These are phyloP conservation scores for Stictonetta naevosa DNA, from an alignment of 2,113 vertebrate species.

Conservation along the genomic window DNA sequence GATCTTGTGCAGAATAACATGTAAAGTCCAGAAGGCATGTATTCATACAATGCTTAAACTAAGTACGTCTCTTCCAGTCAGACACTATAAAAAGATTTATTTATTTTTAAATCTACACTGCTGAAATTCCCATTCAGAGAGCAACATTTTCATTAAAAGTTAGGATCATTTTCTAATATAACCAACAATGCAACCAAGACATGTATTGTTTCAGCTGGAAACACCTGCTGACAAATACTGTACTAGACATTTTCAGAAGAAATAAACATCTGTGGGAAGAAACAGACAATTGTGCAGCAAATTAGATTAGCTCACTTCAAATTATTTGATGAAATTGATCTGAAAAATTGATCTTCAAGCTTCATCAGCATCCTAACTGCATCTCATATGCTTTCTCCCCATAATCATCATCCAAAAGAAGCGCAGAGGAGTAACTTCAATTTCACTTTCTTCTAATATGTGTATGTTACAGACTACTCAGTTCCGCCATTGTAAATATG, in stretches of 20 bases:
- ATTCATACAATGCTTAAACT: neutral
- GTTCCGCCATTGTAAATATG: neutral
- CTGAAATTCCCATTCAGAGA: neutral
- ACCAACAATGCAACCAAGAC: neutral
- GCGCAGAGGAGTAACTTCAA: constrained; percentile 34
- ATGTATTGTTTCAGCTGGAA: constrained; percentile 65
- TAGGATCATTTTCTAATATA: constrained; percentile 7
- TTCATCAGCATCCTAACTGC: constrained; percentile 77
- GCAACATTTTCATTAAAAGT: neutral
- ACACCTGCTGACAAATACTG: constrained; percentile 27
- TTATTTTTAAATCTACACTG: neutral
- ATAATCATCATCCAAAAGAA: constrained; percentile 70
- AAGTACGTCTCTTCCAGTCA: neutral
- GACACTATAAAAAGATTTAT: neutral
- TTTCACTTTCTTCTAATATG: neutral
- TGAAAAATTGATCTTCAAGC: constrained; percentile 81
- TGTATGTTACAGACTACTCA: neutral
- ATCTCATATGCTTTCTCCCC: constrained; percentile 76
- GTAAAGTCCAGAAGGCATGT: neutral
- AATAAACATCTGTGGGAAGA: constrained; percentile 1
- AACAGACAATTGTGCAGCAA: constrained; percentile 51
- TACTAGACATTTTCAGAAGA: constrained; percentile 46
- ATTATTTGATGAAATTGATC: constrained; percentile 80
- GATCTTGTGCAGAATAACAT: neutral
- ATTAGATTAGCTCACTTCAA: constrained; percentile 77